Base-by-base conservation (phyloP, 2,113 vertebrate species). In the Procapra przewalskii region DNA sequence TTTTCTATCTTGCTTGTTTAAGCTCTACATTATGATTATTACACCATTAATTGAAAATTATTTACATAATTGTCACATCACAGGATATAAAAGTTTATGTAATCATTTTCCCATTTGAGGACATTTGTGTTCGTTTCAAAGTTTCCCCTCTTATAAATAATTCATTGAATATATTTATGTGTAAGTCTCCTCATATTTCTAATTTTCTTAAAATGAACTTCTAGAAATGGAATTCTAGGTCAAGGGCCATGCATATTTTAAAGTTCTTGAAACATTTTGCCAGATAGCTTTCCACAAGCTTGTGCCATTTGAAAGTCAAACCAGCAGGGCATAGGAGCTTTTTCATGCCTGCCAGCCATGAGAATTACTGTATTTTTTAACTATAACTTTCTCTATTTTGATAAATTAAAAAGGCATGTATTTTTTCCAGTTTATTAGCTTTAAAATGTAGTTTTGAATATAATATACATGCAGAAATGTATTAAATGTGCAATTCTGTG, bases 171-270 rank as follows among this genome's bases (percentile, higher is more conserved):
- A 86, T 95, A 90, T 96, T 92, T 90, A 13, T 87, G 17, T 12
- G 8, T 81, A 92, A 71, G 27, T 59, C 81, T 97, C 48, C 88
- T 97, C 48, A 48, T 95, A 84, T 87, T 95, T 27, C 83, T 88
- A 50, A 64, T 96, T 88, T 95, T 95, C 64, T 92, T 94, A 82
- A 75, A 64, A 43, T 86, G 36, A 90, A 77, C 81, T 92, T 96
- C 62, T 97, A 92, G 45, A 94, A 96, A 48, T 97, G 45, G 45
- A 89, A 84, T 90, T 92, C 48, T 93, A 87, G 33, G 36, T 95
- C 90, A 86, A 97, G 90, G 45, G 12, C 27, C n/a, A 10, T 59
- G 45, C 13, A 43, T 89, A 43, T 60, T 83, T 95, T 81, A 96
- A 95, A 95, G 33, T 86, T 86, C 57, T 50, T 75, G 85, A 90